These are phyloP conservation scores for Notospermus geniculatus DNA, from an alignment of 1,140 invertebrate species.

Conservation along the genomic window DNA sequence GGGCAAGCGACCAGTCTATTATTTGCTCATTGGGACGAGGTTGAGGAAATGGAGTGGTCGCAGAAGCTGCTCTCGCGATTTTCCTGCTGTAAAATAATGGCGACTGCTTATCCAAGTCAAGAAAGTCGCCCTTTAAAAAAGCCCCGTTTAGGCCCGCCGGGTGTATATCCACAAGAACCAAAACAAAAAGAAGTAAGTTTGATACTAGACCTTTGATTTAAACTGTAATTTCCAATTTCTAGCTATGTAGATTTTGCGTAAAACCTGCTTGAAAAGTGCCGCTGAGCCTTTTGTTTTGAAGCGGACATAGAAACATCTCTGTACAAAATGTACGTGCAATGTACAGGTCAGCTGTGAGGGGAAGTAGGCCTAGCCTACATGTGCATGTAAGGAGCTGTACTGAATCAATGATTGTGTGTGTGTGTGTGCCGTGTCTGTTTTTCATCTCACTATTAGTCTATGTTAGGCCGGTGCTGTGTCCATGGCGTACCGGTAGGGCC, in stretches of 20 bases:
- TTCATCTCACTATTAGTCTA: too few relatives aligned
- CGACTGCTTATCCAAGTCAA: slow-evolving; percentile 49
- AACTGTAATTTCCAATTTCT: slow-evolving; percentile 18
- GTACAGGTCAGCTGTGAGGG: too few relatives aligned
- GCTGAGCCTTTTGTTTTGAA: slow-evolving; percentile 5
- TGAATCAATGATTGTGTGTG: too few relatives aligned
- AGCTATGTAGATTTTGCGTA: not conserved
- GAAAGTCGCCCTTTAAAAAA: slow-evolving; percentile 91
- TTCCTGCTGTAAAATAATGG: slow-evolving; percentile 3
- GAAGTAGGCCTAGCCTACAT: too few relatives aligned
- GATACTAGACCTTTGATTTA: slow-evolving; percentile 12
- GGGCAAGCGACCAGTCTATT: too few relatives aligned
- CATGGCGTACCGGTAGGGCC: too few relatives aligned
- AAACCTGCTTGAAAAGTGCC: not conserved
- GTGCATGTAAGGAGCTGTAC: too few relatives aligned
- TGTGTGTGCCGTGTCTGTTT: too few relatives aligned
- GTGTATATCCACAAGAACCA: slow-evolving; percentile 95
- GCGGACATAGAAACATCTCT: not conserved
- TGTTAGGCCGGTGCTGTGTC: too few relatives aligned
- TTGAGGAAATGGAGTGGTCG: too few relatives aligned
- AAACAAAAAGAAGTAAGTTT: slow-evolving; percentile 83
- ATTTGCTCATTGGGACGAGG: too few relatives aligned
- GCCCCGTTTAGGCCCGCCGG: slow-evolving; percentile 90
- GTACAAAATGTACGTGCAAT: not conserved
- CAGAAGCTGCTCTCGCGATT: too few relatives aligned